phyloP scores from a whole-genome alignment of 1,140 invertebrate species.

The Batillaria attramentaria region DNA sequence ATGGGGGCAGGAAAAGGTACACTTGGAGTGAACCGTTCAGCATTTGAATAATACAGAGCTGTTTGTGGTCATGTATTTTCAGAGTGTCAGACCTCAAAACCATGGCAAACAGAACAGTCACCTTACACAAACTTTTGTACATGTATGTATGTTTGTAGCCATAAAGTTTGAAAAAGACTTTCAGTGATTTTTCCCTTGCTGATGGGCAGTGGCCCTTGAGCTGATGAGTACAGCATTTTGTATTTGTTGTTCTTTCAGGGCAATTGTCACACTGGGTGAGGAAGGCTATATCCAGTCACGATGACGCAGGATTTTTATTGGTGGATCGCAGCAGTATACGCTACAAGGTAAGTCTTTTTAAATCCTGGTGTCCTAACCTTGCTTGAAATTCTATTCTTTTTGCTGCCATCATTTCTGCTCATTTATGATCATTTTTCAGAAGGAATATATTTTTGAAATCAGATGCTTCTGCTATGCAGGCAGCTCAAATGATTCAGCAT shows the following conservation, averaged over 20 bases:
- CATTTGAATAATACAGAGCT: neutral
- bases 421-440: too few species aligned
- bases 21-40: neutral
- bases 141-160: neutral
- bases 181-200: neutral
- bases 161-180: neutral
- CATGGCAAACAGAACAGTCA: too few species aligned
- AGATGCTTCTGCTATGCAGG: too few species aligned
- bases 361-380: neutral
- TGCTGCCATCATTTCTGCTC: too few species aligned
- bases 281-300: slow-evolving; percentile 73
- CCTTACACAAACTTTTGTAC: too few species aligned
- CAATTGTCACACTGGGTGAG: slow-evolving; percentile 83
- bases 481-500: too few species aligned
- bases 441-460: too few species aligned
- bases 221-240: neutral
- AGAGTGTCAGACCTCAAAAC: too few species aligned
- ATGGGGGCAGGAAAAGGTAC: slow-evolving; percentile 90
- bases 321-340: slow-evolving; percentile 84
- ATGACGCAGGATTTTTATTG: slow-evolving; percentile 77
- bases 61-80: too few species aligned
- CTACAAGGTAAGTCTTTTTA: slow-evolving; percentile 77
- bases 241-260: slow-evolving; percentile 72
- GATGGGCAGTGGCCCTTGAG: neutral
- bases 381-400: too few species aligned